A percentile compares a stretch with the other conserved stretches of the same genome.
These are phyloP conservation scores for Ianthella basta DNA, from an alignment of 37 sponge, comb jelly and placozoan genomes.

Conservation along the genomic window DNA sequence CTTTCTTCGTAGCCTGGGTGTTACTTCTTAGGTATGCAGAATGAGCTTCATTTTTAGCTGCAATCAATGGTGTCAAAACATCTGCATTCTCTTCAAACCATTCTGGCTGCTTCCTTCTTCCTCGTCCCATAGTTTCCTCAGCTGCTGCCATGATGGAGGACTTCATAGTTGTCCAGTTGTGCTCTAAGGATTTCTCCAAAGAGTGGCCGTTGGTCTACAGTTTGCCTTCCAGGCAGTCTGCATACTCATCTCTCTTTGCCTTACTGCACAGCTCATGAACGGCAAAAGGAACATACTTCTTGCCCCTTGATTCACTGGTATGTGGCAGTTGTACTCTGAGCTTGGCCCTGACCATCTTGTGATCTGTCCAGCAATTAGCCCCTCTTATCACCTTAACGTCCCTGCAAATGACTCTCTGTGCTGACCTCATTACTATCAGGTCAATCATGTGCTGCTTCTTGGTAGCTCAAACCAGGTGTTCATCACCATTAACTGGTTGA, in stretches of 20 bases:
- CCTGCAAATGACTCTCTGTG: constrained; percentile 14
- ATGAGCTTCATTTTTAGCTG: constrained; percentile 3
- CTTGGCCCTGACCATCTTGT: constrained; percentile 32
- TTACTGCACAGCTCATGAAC: background rate
- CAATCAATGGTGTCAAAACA: background rate
- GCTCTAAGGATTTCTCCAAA: constrained; percentile 4
- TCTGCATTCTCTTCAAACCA: constrained; percentile 42
- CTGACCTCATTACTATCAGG: constrained; percentile 25
- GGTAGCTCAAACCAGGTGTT: constrained; percentile 35
- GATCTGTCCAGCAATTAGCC: constrained; percentile 53
- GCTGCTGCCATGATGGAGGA: background rate
- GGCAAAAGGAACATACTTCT: background rate
- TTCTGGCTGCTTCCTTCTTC: constrained; percentile 39
- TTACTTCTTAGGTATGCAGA: background rate
- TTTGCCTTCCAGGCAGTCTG: background rate
- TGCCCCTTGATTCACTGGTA: background rate
- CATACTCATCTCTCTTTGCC: no score
- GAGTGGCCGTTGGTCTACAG: background rate
- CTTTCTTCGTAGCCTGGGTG: background rate
- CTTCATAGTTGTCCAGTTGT: constrained; percentile 34
- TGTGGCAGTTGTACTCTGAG: background rate
- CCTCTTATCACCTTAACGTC: constrained; percentile 23
- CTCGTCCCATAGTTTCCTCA: constrained; percentile 34
- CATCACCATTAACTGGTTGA: constrained; percentile 41
- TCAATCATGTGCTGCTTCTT: constrained; percentile 39